phyloP scores from a whole-genome alignment of 2,888 invertebrate genomes.

The Acronicta aceris region DNA sequence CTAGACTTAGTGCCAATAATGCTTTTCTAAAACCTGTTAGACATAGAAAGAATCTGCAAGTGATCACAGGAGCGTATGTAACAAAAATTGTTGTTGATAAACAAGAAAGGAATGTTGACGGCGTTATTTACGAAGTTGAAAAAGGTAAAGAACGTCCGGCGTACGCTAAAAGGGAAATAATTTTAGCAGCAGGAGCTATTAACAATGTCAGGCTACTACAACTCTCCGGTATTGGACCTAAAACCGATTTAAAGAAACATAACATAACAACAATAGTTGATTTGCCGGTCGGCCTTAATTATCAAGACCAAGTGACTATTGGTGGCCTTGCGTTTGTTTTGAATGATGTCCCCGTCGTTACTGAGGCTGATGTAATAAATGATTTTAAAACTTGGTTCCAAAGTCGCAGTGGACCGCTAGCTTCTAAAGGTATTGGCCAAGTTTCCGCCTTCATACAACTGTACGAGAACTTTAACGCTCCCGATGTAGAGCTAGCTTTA shows the following conservation, averaged over 20 bases:
- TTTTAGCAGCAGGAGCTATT: slow-evolving; percentile 81
- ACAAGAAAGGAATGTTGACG: slow-evolving; percentile 79
- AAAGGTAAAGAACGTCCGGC: slow-evolving; percentile 81
- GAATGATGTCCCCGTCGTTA: slow-evolving; percentile 73
- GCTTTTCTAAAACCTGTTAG: slow-evolving; percentile 81
- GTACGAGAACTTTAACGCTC: slow-evolving; percentile 81
- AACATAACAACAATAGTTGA: slow-evolving; percentile 76
- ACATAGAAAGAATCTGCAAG: slow-evolving; percentile 79
- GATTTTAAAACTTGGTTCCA: slow-evolving; percentile 86
- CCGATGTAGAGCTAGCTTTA: slow-evolving; percentile 81
- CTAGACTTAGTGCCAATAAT: slow-evolving; percentile 80
- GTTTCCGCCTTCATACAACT: slow-evolving; percentile 83
- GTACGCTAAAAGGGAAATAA: slow-evolving; percentile 82
- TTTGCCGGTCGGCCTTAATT: slow-evolving; percentile 81
- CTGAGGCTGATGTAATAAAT: slow-evolving; percentile 75
- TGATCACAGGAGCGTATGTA: slow-evolving; percentile 80
- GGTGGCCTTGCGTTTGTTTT: slow-evolving; percentile 82
- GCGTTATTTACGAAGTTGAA: slow-evolving; percentile 80
- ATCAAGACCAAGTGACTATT: slow-evolving; percentile 84
- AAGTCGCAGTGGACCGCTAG: slow-evolving; percentile 78
- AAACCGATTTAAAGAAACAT: slow-evolving; percentile 74
- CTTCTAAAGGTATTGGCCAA: slow-evolving; percentile 84
- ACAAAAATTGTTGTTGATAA: slow-evolving; percentile 80
- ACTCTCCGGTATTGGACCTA: slow-evolving; percentile 83
- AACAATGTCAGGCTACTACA: slow-evolving; percentile 83